phyloP scores from a whole-genome alignment of 2,797 vertebrate genomes.

The Nannoperca obscura region DNA sequence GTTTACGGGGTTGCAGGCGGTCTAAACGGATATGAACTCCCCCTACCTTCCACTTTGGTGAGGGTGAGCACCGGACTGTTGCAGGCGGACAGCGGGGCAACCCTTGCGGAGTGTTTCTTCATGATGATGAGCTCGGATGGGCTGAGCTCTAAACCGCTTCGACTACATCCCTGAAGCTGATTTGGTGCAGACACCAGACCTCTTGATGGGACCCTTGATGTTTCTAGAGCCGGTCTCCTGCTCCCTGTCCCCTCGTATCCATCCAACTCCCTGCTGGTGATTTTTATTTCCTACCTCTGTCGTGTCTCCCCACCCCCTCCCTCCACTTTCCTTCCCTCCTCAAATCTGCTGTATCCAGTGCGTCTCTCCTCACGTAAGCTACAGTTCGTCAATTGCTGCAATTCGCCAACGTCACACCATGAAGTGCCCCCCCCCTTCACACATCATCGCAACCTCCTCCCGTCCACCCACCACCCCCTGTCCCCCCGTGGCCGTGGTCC shows the following conservation, averaged over 20 bases:
- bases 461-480: constrained; percentile 25
- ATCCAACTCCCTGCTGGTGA: constrained; percentile 54
- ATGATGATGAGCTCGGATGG: constrained; percentile 90
- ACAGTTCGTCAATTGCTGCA: constrained; percentile 79
- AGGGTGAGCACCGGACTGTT: constrained; percentile 97
- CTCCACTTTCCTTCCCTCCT: constrained; percentile 66
- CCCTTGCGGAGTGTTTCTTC: constrained; percentile 97
- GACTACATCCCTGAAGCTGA: constrained; percentile 93
- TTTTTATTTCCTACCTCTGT: constrained; percentile 26
- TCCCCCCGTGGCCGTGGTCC: constrained; percentile 5
- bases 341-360: constrained; percentile 72
- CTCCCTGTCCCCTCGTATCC: constrained; percentile 63
- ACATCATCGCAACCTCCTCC: constrained; percentile 25
- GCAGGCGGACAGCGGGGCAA: constrained; percentile 96
- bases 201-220: constrained; percentile 67
- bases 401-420: constrained; percentile 79
- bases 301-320: constrained; percentile 45
- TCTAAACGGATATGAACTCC: constrained; percentile 10
- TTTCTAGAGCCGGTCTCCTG: constrained; percentile 61
- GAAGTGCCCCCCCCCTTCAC: constrained; percentile 8
- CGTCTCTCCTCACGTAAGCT: constrained; percentile 64
- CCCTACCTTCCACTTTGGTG: constrained; percentile 97
- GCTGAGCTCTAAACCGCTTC: constrained; percentile 87
- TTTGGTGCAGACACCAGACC: constrained; percentile 82
- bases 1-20: neutral